phyloP scores from a whole-genome alignment of 2,113 vertebrate genomes.

The Saccopteryx leptura region DNA sequence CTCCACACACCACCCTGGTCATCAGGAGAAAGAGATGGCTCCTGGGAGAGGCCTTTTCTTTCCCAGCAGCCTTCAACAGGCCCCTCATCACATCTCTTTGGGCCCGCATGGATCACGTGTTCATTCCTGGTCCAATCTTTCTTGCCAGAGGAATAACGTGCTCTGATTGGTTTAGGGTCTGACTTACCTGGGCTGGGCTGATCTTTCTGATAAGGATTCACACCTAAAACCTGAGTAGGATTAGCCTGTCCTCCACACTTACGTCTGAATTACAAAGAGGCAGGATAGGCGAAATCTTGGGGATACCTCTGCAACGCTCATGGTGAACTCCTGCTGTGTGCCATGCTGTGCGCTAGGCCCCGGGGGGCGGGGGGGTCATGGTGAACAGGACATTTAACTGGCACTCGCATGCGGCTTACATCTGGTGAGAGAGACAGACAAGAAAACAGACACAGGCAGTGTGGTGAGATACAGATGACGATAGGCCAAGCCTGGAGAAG shows the following conservation, averaged over 20 bases:
- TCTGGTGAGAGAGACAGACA: too few species aligned
- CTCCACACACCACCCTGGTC: neutral
- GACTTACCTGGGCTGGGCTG: neutral
- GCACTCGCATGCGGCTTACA: neutral
- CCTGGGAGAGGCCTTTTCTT: neutral
- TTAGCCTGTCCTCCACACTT: too few species aligned
- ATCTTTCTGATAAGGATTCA: neutral
- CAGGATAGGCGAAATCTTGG: neutral
- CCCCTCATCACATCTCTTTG: neutral
- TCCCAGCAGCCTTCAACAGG: neutral
- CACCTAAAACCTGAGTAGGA: neutral
- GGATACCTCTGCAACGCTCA: neutral
- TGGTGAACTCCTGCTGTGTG: too few species aligned
- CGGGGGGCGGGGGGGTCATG: neutral
- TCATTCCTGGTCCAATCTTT: neutral
- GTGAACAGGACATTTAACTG: neutral
- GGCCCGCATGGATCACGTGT: neutral
- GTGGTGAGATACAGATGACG: accelerated
- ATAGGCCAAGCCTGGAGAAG: accelerated
- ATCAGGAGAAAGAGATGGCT: neutral
- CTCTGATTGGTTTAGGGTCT: neutral
- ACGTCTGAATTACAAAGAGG: neutral
- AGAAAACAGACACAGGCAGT: neutral
- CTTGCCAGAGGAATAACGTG: neutral
- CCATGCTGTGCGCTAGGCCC: neutral